Evolutionary conservation across 2,797 vertebrate genomes (phyloP), one percentile per base, ranked within the genome.

Genomic region (Phataginus tetradactyla): DNA sequence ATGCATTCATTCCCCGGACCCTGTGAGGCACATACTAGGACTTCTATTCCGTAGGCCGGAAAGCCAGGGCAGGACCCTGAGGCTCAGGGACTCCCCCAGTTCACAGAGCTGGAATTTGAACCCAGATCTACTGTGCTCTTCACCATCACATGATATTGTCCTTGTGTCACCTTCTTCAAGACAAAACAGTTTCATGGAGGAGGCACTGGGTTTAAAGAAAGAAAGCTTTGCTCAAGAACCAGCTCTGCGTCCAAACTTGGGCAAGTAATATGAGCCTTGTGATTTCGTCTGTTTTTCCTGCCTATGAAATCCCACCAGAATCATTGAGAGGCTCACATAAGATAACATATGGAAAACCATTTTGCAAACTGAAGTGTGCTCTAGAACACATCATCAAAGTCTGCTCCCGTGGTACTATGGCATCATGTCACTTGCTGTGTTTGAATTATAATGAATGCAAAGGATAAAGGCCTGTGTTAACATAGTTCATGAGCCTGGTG

Each of bases 211-310:
- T 72, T 71, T 84, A 61, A 55, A 91, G 37, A 86, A 42, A 90
- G 90, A 91, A 64, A 79, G 18, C n/a, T 25, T 32, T 10, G 42
- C 29, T 77, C 80, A 93, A 90, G 72, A n/a, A 39, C 29, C n/a
- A 88, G 18, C 20, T 90, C 78, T 78, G 32, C 59, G 32, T 63
- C 71, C 42, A 20, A 84, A 78, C 14, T 42, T 94, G 61, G 71
- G 34, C n/a, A 63, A 92, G 55, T 81, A 94, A 90, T 81, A 13
- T 25, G 69, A 95, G 37, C 49, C 66, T 87, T 93, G 83, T 80
- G 1, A 89, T 34, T 75, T 96, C 89, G 72, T 57, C 49, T 95
- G 23, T 32, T 37, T 90, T 90, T 78, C 68, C 68, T 80, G 69
- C 45, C 79, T 83, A 29, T 74, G 51, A 63, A 87, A 90, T 83